A percentile compares a stretch with the other conserved stretches of the same genome.
phyloP scores from a whole-genome alignment of 2,888 invertebrate species.

The Epistrophe eligans region DNA sequence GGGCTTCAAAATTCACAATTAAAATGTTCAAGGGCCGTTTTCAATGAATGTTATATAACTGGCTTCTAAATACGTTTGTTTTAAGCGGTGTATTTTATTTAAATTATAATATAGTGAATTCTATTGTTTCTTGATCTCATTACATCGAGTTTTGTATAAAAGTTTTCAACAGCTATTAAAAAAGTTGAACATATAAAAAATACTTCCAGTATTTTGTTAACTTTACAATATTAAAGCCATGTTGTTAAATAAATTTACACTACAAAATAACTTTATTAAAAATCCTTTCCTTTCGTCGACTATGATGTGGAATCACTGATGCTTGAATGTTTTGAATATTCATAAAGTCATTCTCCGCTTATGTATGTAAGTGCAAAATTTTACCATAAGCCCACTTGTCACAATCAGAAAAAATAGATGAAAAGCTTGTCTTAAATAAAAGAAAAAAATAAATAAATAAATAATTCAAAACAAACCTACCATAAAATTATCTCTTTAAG shows the following conservation, averaged over 20 bases:
- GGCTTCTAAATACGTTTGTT: too few relatives aligned
- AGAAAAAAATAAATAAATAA: conserved; percentile 35
- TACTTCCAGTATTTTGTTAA: too few relatives aligned
- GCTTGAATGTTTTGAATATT: conserved; percentile 58
- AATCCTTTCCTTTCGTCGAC: conserved; percentile 17
- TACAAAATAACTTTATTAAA: conserved; percentile 5
- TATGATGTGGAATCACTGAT: conserved; percentile 11
- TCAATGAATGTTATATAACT: too few relatives aligned
- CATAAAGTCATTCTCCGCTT: conserved; percentile 29
- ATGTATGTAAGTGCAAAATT: conserved; percentile 48
- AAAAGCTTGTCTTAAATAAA: background rate
- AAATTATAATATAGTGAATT: too few relatives aligned
- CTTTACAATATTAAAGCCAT: too few relatives aligned
- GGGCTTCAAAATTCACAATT: too few relatives aligned
- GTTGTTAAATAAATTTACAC: background rate
- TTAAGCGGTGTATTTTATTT: too few relatives aligned
- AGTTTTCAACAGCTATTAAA: too few relatives aligned
- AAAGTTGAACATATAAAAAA: too few relatives aligned
- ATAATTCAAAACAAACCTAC: conserved; percentile 68
- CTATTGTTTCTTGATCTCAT: too few relatives aligned
- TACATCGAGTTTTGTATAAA: too few relatives aligned
- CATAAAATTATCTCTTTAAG: conserved; percentile 50
- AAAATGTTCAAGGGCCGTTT: too few relatives aligned
- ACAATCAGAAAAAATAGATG: background rate
- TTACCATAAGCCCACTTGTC: conserved; percentile 8